Base-by-base conservation (phyloP, 2,888 invertebrate genomes). In the Sphecodes monilicornis region DNA sequence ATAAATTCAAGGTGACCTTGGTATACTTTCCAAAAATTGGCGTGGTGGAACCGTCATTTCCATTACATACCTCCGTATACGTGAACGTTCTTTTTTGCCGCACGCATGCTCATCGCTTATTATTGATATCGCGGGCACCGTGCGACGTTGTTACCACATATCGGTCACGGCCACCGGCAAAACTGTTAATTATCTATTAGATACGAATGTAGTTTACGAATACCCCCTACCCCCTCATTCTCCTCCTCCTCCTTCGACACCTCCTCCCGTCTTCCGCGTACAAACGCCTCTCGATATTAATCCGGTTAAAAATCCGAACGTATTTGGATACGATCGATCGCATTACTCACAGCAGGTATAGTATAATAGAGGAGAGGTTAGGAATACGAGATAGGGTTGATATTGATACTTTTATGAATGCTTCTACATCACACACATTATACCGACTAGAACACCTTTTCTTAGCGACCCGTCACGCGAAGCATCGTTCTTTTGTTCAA, bases 141-240 rank as follows among this genome's bases (percentile, higher is more conserved):
- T 86, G 85, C 77, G 85, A 85, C 81, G 77, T 46, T 69, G 86
- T 82, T 81, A 78, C 76, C 86, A 82, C 90, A 90, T 89, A 88
- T 87, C 88, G 86, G 85, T 84, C 84, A 86, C 86, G 86, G 85
- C 79, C 88, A 89, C 82, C 79, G 46, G 54, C 78, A 80, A 87
- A 87, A 76, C 87, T 79, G 85, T 88, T 88, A 88, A 88, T 87
- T 87, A 89, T 89, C 87, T 87, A 89, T 89, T 87, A 89, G 82
- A 85, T 80, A 71, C 74, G 78, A 75, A 78, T 54, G 22, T 54
- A 73, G 69, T 70, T 80, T 76, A 80, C 26, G 60, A 73, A 84
- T 84, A 85, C 68, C 66, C 39, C 36, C 36, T 50, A 22, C 18
- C 26, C 26, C 39, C 32, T 8, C 13, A 1, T 32, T 6, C 16